These are phyloP conservation scores for Vidua macroura DNA, from an alignment of 2,113 vertebrate species.

Conservation along the genomic window DNA sequence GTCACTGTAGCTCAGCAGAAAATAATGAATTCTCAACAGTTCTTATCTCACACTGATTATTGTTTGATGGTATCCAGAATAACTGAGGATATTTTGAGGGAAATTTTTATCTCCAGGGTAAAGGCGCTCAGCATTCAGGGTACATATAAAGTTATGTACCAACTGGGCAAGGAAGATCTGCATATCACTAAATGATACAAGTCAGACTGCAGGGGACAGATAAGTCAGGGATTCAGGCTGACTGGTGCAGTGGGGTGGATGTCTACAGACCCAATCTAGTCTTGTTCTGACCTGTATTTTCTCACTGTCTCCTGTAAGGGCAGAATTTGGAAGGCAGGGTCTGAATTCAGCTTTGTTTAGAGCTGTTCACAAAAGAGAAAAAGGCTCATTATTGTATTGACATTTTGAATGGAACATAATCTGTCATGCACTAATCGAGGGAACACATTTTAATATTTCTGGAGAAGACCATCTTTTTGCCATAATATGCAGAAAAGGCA, in stretches of 20 bases:
- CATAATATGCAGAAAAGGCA: not conserved
- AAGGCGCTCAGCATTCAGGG: not conserved
- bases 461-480: not conserved
- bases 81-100: conserved; percentile 28
- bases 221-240: not conserved
- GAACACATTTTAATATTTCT: conserved; percentile 46
- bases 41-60: conserved; percentile 44
- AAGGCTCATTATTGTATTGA: not conserved
- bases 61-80: conserved; percentile 53
- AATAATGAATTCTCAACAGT: conserved; percentile 48
- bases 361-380: not conserved
- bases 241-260: not conserved
- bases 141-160: not conserved
- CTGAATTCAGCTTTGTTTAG: not conserved
- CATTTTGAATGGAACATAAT: not conserved
- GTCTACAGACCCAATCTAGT: not conserved
- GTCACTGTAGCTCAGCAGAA: conserved; percentile 52
- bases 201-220: not conserved
- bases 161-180: not conserved
- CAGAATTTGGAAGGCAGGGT: not conserved
- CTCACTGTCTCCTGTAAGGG: not conserved
- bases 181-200: not conserved
- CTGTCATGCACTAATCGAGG: not conserved
- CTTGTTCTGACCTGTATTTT: not conserved
- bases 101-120: conserved; percentile 39